Percentiles rank a stretch among this genome's conserved stretches.
Conservation (phyloP, 2,113 vertebrate genomes). For the Platysteira castanea region DNA sequence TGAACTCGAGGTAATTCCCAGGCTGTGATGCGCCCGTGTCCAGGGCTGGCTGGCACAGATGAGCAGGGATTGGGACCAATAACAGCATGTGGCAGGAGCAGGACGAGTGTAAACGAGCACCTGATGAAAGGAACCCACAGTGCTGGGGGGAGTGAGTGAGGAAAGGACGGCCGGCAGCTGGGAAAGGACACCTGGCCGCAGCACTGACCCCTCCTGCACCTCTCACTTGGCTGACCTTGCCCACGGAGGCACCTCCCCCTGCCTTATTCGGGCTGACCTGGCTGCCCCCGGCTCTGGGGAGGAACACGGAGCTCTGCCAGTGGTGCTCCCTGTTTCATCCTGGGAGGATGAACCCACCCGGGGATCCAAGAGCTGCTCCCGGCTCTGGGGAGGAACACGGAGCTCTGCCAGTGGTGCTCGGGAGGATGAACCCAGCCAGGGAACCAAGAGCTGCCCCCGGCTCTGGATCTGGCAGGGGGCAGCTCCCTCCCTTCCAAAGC, state of each 20-base stretch:
- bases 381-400: not conserved
- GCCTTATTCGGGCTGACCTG: not conserved
- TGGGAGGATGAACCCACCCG: not conserved
- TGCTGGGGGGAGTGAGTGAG: not conserved
- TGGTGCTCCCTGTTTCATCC: too few relatives aligned
- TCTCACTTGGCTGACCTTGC: not conserved
- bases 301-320: not conserved
- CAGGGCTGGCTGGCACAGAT: not conserved
- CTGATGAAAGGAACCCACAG: accelerated
- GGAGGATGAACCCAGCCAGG: not conserved
- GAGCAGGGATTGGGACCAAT: accelerated
- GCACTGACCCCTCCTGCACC: not conserved
- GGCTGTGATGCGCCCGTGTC: not conserved
- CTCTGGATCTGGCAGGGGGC: not conserved
- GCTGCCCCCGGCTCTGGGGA: not conserved
- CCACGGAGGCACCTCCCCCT: not conserved
- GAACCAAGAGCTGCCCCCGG: not conserved
- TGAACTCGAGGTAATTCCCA: not conserved
- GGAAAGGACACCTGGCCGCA: not conserved
- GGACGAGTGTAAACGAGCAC: not conserved
- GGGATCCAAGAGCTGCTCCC: not conserved
- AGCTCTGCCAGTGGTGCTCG: accelerated
- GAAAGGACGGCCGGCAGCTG: not conserved
- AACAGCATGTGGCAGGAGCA: not conserved
- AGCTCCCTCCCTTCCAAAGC: not conserved